Evolutionary conservation across 1,140 invertebrate species (phyloP), one percentile per base, ranked within the genome.

Genomic region (Panagrolaimus sp.): DNA sequence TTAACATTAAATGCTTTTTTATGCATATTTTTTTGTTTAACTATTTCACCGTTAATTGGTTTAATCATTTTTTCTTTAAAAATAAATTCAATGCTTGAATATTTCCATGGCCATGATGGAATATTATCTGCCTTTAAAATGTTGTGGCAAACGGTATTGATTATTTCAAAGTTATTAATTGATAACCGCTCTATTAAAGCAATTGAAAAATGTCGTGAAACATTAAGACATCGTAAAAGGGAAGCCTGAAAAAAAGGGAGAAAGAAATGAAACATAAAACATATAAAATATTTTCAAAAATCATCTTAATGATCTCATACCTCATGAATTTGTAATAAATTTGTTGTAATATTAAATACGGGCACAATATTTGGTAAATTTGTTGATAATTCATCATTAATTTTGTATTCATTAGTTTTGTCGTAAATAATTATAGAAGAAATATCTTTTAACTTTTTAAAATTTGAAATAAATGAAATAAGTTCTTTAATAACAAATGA

Each of bases 131-230:
- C 13, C 27, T 57, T 57, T 27, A 57, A 20, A 27, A 57, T 57
- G n/a, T 23, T 57, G 27, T 57, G 51, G n/a, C 20, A 25, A 9
- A 57, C 51, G n/a, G 51, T 57, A 57, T 57, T 57, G 51, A 57
- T 23, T 23, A 57, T 57, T 20, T 57, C 20, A 20, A 57, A 27
- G 27, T 57, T 27, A 57, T 57, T 57, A 11, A 20, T 20, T 11
- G 51, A 20, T 57, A 25, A 25, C 9, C 51, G 51, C 27, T 57
- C 51, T 11, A 57, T 16, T 2, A 57, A 27, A 16, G 51, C 51
- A 25, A 57, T 16, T 20, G 51, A 57, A 20, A 57, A 27, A 25
- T 57, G 20, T 20, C 51, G 51, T 25, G 9, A 9, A 27, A 57
- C 16, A 20, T 57, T 57, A 27, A 57, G 27, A 27, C 8, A 20